Evolutionary conservation across 2,113 vertebrate species (phyloP).

Genomic region (Pomatorhinus ruficollis): DNA sequence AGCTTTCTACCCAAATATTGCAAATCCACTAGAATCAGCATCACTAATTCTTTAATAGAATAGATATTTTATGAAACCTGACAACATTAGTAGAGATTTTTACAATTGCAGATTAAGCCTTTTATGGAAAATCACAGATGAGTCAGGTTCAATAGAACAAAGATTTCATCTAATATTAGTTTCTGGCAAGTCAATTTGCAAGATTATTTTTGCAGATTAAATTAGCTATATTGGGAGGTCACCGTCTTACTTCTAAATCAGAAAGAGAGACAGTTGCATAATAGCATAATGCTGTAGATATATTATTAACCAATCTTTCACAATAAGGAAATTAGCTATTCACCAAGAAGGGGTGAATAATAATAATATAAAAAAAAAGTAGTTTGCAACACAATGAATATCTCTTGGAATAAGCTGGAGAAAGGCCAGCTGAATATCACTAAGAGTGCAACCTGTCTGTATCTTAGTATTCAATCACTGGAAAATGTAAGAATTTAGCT

Average conservation of each 20-base stretch:
- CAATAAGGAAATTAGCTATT: conserved; percentile 1
- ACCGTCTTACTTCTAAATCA: conserved; percentile 64
- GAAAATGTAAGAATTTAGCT: neutral
- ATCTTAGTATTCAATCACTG: neutral
- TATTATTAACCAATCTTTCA: conserved; percentile 31
- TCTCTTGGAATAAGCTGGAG: neutral
- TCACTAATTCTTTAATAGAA: conserved; percentile 68
- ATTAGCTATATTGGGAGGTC: conserved; percentile 72
- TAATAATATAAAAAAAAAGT: neutral
- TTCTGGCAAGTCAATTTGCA: conserved; percentile 67
- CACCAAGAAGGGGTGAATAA: neutral
- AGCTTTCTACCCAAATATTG: neutral
- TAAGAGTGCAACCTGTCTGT: neutral
- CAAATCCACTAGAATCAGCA: neutral
- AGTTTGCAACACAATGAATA: neutral
- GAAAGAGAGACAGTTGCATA: conserved; percentile 62
- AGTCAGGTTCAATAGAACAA: conserved; percentile 63
- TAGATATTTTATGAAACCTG: conserved; percentile 66
- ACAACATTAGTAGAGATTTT: conserved; percentile 59
- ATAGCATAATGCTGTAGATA: neutral
- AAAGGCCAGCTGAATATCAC: neutral
- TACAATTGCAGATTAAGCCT: conserved; percentile 37
- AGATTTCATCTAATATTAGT: conserved; percentile 66
- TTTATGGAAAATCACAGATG: conserved; percentile 57
- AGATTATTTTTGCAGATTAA: conserved; percentile 72